phyloP scores from a whole-genome alignment of 2,888 invertebrate genomes.

The Timema podura region DNA sequence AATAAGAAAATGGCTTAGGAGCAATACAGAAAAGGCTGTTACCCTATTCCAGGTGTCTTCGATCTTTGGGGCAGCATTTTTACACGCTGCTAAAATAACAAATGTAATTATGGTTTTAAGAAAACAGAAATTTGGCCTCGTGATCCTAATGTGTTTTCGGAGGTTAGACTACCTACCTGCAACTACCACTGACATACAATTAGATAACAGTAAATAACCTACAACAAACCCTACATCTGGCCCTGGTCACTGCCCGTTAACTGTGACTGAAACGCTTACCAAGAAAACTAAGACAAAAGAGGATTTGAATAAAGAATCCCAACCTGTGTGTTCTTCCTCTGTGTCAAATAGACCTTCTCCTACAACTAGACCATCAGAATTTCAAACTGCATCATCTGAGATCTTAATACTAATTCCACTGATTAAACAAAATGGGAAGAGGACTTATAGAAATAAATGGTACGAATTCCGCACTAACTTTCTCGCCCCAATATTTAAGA shows the following conservation, averaged over 20 bases:
- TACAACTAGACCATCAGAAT: background rate
- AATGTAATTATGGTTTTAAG: constrained; percentile 30
- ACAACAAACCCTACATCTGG: background rate
- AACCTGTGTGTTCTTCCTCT: constrained; percentile 1
- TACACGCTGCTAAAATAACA: constrained; percentile 29
- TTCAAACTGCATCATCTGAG: constrained; percentile 11
- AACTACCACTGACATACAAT: background rate
- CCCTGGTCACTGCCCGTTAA: background rate
- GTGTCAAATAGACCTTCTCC: background rate
- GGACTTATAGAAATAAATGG: too few species aligned
- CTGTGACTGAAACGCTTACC: background rate
- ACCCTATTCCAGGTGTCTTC: constrained; percentile 30
- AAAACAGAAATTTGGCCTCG: constrained; percentile 32
- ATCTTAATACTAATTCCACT: background rate
- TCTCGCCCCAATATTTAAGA: too few species aligned
- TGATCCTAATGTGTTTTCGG: constrained; percentile 10
- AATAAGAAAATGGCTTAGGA: constrained; percentile 28
- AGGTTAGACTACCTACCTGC: background rate
- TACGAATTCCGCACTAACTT: too few species aligned
- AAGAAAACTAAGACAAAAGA: constrained; percentile 1
- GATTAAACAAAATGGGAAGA: background rate
- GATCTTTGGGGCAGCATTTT: constrained; percentile 31
- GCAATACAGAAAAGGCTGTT: constrained; percentile 26
- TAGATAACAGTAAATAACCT: background rate
- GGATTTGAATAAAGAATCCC: background rate